Percentiles rank a stretch among this genome's conserved stretches.
These are phyloP conservation scores for Procambarus clarkii DNA, from an alignment of 1,140 invertebrate genomes.

Conservation along the genomic window DNA sequence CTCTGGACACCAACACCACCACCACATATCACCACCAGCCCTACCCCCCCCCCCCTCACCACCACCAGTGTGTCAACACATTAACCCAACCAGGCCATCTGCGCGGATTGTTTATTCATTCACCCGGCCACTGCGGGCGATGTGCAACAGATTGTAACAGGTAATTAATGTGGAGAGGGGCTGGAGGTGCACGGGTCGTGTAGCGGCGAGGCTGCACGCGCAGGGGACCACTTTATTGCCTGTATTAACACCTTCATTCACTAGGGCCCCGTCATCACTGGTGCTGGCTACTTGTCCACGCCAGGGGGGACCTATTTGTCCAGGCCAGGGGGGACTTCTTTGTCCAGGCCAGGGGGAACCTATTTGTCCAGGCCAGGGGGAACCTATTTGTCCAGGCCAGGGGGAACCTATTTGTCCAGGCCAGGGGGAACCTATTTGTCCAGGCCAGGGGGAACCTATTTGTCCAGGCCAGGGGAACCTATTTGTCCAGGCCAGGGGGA, in stretches of 20 bases:
- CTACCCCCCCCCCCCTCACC: not conserved
- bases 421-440: no score
- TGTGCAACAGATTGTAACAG: slow-evolving; percentile 55
- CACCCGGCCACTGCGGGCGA: slow-evolving; percentile 34
- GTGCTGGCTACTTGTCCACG: not conserved
- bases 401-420: no score
- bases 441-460: no score
- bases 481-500: no score
- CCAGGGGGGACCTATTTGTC: not conserved
- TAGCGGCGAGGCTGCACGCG: slow-evolving; percentile 11
- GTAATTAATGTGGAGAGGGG: slow-evolving; percentile 51
- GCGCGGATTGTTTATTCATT: slow-evolving; percentile 54
- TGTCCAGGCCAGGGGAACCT: no score
- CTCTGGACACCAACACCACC: not conserved
- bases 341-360: no score
- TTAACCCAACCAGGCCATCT: slow-evolving; percentile 51
- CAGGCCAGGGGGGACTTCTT: no score
- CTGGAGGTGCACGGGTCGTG: slow-evolving; percentile 35
- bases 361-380: no score
- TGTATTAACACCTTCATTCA: slow-evolving; percentile 44
- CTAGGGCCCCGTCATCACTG: not conserved
- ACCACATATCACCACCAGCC: not conserved
- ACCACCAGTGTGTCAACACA: slow-evolving; percentile 36
- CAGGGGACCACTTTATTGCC: slow-evolving; percentile 26
- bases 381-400: no score